phyloP scores from a whole-genome alignment of 2,113 vertebrate species.

The Nycticryphes semicollaris region DNA sequence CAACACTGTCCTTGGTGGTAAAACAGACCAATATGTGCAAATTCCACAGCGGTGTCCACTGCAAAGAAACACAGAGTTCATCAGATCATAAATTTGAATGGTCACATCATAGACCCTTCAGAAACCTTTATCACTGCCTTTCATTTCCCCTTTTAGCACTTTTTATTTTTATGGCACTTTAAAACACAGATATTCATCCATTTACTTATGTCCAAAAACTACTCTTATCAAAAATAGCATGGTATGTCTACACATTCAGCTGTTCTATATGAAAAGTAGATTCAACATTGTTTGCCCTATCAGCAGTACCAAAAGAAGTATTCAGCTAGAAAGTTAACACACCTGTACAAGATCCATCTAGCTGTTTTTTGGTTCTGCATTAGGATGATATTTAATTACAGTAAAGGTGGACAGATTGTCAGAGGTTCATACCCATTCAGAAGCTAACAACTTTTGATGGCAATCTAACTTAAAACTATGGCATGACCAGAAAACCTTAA shows the following conservation, averaged over 20 bases:
- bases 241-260: neutral
- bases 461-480: neutral
- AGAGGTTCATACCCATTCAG: neutral
- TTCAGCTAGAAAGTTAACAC: neutral
- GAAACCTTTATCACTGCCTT: neutral
- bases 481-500: neutral
- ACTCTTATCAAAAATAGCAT: neutral
- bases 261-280: neutral
- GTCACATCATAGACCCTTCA: neutral
- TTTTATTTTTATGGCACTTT: neutral
- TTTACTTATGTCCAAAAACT: neutral
- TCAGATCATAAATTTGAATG: neutral
- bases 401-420: neutral
- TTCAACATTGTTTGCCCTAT: neutral
- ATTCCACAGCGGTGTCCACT: constrained; percentile 85
- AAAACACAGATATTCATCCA: neutral
- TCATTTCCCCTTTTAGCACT: neutral
- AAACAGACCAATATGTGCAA: constrained; percentile 84
- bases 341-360: neutral
- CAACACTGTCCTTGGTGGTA: constrained; percentile 91
- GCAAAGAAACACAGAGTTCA: neutral
- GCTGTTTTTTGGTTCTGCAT: neutral
- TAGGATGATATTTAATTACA: neutral
- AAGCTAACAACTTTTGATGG: rapidly evolving
- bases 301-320: neutral